Evolutionary conservation across 1,140 invertebrate genomes (phyloP).

Genomic region (Heliconius nattereri): DNA sequence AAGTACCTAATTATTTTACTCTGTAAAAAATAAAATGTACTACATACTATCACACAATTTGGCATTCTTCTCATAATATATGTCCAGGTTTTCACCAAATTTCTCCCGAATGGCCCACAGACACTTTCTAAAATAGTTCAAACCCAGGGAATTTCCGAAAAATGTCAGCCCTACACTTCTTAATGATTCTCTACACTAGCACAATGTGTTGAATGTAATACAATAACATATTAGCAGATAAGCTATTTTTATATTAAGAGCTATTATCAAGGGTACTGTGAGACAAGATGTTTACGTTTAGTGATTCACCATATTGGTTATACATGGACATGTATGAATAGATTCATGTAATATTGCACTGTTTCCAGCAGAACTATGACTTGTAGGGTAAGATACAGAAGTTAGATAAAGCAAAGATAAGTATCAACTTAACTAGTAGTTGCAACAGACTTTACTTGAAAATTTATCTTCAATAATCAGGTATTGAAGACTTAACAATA

Average conservation of each 20-base stretch:
- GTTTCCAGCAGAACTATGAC: constrained; percentile 1
- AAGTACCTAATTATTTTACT: too few species aligned
- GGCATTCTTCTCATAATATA: too few species aligned
- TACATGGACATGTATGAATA: constrained; percentile 28
- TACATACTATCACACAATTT: too few species aligned
- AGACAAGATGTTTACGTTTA: constrained; percentile 63
- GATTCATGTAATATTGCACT: constrained; percentile 3
- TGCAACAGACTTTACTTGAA: not conserved
- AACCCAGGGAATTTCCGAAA: too few species aligned
- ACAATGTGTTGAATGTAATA: constrained; percentile 39
- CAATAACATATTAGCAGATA: constrained; percentile 46
- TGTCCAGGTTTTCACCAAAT: too few species aligned
- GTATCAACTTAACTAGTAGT: not conserved
- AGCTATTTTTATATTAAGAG: constrained; percentile 69
- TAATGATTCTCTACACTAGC: constrained; percentile 21
- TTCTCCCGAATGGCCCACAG: too few species aligned
- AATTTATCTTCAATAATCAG: not conserved
- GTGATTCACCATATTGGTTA: constrained; percentile 57
- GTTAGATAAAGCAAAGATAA: not conserved
- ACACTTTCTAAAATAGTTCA: too few species aligned
- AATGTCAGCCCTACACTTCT: not conserved
- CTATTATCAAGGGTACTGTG: constrained; percentile 63
- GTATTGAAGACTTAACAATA: not conserved
- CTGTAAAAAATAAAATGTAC: too few species aligned
- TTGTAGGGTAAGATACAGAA: not conserved